Base-by-base conservation (phyloP, 2,797 vertebrate genomes). In the Crossoptilon crossoptilon region DNA sequence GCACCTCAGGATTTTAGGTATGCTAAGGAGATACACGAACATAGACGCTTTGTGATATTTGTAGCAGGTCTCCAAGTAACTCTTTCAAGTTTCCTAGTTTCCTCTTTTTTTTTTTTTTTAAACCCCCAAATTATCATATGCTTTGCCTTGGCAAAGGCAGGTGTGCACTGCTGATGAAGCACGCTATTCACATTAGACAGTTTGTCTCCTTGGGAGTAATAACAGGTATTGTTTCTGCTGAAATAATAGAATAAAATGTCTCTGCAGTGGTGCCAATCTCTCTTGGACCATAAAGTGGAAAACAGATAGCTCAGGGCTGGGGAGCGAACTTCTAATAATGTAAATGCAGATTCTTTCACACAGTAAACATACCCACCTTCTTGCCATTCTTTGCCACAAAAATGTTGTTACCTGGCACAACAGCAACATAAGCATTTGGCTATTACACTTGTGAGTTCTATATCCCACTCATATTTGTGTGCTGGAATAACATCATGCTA, bases 311-410 rank as follows among this genome's bases (percentile, higher is more conserved):
- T 91, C 72, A 64, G 8, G 24, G 58, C 53, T 73, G 3, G 4
- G 10, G 19, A 64, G 23, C 29, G 33, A 19, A 78, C 17, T 76
- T 82, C 33, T 71, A 74, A 55, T 14, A 83, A 53, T 5, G 33
- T 15, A 87, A 55, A 51, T 53, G 37, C 49, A 80, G 22, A 74
- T 78, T 90, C 11, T 51, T 92, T 71, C 53, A 77, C 44, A 44
- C 31, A 44, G 23, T 31, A n/a, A 87, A 46, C 9, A 19, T 24
- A 11, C 9, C 3, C 7, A 44, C 51, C 74, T 89, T 12, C 33
- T 66, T 80, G 72, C 19, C 33, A 29, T 14, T 56, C 31, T 58
- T 37, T 78, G 64, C 27, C 44, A 80, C 72, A 77, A 67, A 84
- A 76, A 48, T 49, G 10, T 76, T 90, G 44, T 39, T 76, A 89